Conservation (phyloP, 2,113 vertebrate genomes). For the Myotis yumanensis region DNA sequence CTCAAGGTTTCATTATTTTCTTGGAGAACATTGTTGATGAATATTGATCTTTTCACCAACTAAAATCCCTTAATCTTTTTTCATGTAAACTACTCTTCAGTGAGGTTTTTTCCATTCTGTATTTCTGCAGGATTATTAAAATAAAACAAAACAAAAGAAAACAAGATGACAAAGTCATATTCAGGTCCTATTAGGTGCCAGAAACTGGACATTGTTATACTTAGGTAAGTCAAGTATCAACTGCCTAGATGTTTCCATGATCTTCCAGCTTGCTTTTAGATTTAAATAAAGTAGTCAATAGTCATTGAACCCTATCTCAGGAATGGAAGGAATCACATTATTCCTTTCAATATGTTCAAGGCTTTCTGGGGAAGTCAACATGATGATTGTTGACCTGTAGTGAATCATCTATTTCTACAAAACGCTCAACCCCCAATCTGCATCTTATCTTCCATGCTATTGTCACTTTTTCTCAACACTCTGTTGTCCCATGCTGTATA, state of each 20-base stretch:
- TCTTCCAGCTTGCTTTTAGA: not conserved
- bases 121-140: slow-evolving; percentile 20
- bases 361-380: not conserved
- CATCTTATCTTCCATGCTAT: not conserved
- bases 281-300: not conserved
- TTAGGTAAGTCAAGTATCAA: not conserved
- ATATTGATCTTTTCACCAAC: slow-evolving; percentile 7
- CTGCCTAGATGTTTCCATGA: not conserved
- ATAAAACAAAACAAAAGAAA: not conserved
- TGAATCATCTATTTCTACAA: not conserved
- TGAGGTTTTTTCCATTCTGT: slow-evolving; percentile 20
- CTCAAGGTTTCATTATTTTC: slow-evolving; percentile 39
- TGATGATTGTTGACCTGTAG: not conserved
- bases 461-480: not conserved
- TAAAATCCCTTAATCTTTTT: slow-evolving; percentile 37
- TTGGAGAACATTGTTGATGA: not conserved
- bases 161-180: not conserved
- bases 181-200: not conserved
- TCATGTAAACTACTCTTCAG: slow-evolving; percentile 10
- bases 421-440: not conserved
- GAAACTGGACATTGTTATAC: not conserved
- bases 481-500: not conserved
- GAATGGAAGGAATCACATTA: not conserved
- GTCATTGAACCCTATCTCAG: not conserved
- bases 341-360: not conserved